phyloP scores from a whole-genome alignment of 2,113 vertebrate genomes.

The Tympanuchus pallidicinctus region DNA sequence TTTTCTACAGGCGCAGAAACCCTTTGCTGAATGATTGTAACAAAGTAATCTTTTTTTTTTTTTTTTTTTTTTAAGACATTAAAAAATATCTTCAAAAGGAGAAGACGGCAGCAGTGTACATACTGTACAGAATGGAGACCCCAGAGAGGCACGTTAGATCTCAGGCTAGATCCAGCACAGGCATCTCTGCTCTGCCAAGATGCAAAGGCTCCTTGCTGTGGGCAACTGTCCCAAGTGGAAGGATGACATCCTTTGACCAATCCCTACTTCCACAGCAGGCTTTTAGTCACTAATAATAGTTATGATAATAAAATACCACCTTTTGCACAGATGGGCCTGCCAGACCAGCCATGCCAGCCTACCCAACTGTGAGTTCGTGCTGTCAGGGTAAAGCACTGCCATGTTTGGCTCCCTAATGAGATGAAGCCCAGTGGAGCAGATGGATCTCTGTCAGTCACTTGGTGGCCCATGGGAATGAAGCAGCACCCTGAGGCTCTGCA shows the following conservation, averaged over 20 bases:
- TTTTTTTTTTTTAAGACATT: constrained; percentile 65
- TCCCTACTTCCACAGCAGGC: background rate
- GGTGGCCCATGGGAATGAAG: background rate
- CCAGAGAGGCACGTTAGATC: background rate
- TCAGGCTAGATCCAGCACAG: background rate
- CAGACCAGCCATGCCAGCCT: background rate
- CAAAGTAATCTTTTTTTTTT: constrained; percentile 74
- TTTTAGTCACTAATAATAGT: background rate
- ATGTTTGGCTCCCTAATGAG: background rate
- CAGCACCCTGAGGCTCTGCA: background rate
- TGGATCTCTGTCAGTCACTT: background rate
- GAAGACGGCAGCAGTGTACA: constrained; percentile 55
- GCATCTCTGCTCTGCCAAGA: background rate
- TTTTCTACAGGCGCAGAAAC: constrained; percentile 81
- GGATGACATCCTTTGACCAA: accelerated
- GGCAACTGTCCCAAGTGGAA: background rate
- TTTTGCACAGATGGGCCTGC: background rate
- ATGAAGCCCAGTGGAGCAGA: background rate
- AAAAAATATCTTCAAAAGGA: constrained; percentile 82
- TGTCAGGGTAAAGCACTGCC: background rate
- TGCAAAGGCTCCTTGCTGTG: background rate
- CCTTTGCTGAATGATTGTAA: constrained; percentile 84
- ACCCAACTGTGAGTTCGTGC: background rate
- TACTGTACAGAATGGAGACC: constrained; percentile 23
- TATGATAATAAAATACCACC: background rate